Evolutionary conservation across 2,113 vertebrate species (phyloP), one percentile per base, ranked within the genome.

Genomic region (Cephalopterus ornatus): DNA sequence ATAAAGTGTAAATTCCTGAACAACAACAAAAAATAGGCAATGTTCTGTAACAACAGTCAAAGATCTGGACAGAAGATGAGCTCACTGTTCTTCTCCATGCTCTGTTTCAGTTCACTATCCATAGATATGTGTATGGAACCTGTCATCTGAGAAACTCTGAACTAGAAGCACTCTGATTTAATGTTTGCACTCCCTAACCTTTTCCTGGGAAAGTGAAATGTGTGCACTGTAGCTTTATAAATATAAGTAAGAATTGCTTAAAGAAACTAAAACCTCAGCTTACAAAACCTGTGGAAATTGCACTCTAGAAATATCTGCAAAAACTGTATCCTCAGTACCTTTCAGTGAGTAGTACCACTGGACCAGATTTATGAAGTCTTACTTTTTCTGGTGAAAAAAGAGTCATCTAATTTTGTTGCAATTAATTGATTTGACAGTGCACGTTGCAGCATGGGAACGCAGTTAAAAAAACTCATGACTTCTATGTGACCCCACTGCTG

Each of bases 401-500:
- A 66, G 27, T 20, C 0, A 14, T 28, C 22, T 66, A 12, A 27
- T 41, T 65, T 59, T 76, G 15, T 35, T 67, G 27, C 11, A 21
- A 58, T 76, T 58, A 35, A 12, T 42, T 58, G 50, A 26, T 55
- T 72, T 55, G 59, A 32, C n/a, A 49, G 14, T 35, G 46, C 7
- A 0, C 14, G 15, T 18, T 35, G 61, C 74, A 71, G 20, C 10
- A 14, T 1, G 9, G 59, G 11, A 11, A 66, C n/a, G 1, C 8
- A 50, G 20, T 0, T 73, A n/a, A 73, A 76, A 39, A 3, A 14
- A 15, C 18, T 46, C 0, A 0, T 70, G 47, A 20, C 11, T 82
- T 73, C 16, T 17, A 5, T 15, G 22, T 63, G 28, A 7, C 13
- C 11, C 9, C 9, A 24, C 27, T 71, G 28, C n/a, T 79, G 47